Percentiles rank a stretch among this genome's conserved stretches.
phyloP scores from a whole-genome alignment of 2,113 vertebrate genomes.

The Axis porcinus region DNA sequence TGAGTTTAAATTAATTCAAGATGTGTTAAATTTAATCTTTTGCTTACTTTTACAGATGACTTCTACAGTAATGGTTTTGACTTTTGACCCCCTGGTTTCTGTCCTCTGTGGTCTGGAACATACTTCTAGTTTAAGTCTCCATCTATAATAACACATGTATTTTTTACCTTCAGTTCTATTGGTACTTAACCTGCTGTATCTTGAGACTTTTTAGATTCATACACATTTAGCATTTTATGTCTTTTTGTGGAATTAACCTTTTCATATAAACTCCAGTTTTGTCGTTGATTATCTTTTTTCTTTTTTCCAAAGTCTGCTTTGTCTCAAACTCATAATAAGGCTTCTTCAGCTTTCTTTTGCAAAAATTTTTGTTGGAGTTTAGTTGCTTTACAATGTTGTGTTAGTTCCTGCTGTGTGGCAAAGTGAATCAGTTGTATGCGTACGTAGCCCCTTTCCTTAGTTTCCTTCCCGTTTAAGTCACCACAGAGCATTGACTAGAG shows the following conservation, averaged over 20 bases:
- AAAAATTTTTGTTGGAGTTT: neutral
- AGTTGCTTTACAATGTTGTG: neutral
- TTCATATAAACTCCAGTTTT: neutral
- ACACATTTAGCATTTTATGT: neutral
- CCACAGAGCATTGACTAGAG: neutral
- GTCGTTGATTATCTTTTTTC: neutral
- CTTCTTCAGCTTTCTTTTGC: neutral
- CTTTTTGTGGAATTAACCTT: neutral
- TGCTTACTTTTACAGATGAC: neutral
- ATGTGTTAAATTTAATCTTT: neutral
- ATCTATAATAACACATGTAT: neutral
- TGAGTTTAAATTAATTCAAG: neutral
- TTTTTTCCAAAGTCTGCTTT: neutral
- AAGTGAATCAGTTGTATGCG: neutral
- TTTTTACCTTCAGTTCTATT: neutral
- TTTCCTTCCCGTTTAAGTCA: neutral
- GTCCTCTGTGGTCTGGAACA: neutral
- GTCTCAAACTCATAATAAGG: neutral
- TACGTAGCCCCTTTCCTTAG: neutral
- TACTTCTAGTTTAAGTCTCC: neutral
- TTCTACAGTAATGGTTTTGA: neutral
- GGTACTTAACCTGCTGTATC: neutral
- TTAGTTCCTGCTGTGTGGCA: neutral
- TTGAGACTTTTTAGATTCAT: neutral
- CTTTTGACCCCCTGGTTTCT: neutral